Base-by-base conservation (phyloP, 1,140 invertebrate genomes). In the Doryteuthis pealeii region DNA sequence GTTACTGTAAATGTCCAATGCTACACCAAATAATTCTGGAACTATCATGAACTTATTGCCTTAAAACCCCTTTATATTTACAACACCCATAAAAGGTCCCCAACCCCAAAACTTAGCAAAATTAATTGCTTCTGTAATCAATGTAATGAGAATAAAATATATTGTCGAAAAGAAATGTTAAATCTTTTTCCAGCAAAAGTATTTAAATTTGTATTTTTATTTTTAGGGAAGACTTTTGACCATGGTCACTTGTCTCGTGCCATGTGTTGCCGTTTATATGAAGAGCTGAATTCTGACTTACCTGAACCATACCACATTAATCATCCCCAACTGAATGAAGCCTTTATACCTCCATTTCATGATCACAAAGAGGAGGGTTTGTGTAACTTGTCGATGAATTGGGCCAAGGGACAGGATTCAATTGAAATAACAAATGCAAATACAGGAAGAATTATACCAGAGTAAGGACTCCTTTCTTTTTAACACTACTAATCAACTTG, bases 181-280 rank as follows among this genome's bases (percentile, higher is more conserved):
- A n/a, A n/a, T n/a, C n/a, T n/a, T n/a, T n/a, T n/a, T n/a, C n/a
- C n/a, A n/a, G n/a, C n/a, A n/a, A n/a, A n/a, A n/a, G n/a, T n/a
- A n/a, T n/a, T n/a, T n/a, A n/a, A n/a, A n/a, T n/a, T n/a, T n/a
- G n/a, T n/a, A 40, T 40, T 40, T 40, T 40, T 3, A 5, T 40
- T 40, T 40, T 3, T 40, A 40, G 35, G 35, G 4, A 3, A 40
- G 10, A 40, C 35, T 10, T 89, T 82, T 78, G 84, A 89, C 73
- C 86, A 86, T 74, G 86, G 85, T 31, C 88, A 90, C 77, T 76
- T 90, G 49, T 80, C 77, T 22, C 81, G 89, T 22, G 88, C 89
- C 18, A 76, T 88, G 4, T 88, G 88, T 76, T 88, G 87, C 71
- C 81, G 89, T 8, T 75, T 89, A 43, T 35, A 78, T 32, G 70